Percentiles rank a stretch among this genome's conserved stretches.
Evolutionary conservation across 2,113 vertebrate genomes (phyloP).

Genomic region (Isurus oxyrinchus): DNA sequence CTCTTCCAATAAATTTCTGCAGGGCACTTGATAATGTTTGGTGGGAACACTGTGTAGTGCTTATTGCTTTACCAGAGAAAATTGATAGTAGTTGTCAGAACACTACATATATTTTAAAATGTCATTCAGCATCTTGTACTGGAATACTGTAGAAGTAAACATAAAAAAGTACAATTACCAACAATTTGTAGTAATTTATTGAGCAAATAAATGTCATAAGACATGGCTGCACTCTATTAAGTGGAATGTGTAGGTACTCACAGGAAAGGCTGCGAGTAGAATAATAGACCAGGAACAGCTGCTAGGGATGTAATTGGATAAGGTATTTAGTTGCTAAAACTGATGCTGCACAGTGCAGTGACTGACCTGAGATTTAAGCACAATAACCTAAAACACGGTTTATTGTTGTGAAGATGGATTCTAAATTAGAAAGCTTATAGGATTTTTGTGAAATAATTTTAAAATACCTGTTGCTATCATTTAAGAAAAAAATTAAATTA

Average conservation of each 20-base stretch:
- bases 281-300: conserved; percentile 11
- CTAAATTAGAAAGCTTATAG: background rate
- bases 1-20: background rate
- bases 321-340: background rate
- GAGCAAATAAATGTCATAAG: background rate
- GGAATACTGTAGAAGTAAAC: conserved; percentile 8
- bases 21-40: background rate
- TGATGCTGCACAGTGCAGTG: background rate
- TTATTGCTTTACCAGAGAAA: background rate
- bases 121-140: background rate
- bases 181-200: conserved; percentile 25
- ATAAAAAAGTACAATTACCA: conserved; percentile 8
- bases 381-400: background rate
- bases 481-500: background rate
- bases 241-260: background rate
- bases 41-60: background rate
- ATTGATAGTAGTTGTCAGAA: conserved; percentile 25
- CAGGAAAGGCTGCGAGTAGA: background rate
- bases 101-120: conserved; percentile 10
- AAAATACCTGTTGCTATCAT: background rate
- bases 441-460: background rate
- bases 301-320: conserved; percentile 4
- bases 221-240: background rate
- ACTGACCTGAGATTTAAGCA: background rate
- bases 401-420: background rate